Base-by-base conservation (phyloP, 2,797 vertebrate genomes). In the Poeciliopsis presidionis region DNA sequence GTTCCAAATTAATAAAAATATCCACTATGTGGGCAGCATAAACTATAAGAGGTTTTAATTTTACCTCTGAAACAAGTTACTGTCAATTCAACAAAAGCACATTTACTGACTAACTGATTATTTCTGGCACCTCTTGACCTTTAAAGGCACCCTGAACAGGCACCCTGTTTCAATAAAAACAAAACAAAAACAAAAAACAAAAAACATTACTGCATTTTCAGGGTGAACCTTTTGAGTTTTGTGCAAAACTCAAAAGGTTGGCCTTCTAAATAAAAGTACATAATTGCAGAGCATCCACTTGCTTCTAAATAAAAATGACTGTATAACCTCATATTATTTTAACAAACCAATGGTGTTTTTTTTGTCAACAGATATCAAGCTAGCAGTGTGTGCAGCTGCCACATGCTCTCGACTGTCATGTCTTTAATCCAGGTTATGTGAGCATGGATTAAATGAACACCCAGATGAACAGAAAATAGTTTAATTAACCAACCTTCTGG, bases 341-440 rank as follows among this genome's bases (percentile, higher is more conserved):
- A 43, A 41, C 18, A 41, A 25, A 13, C 3, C 65, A 43, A 14
- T 43, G 36, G 36, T 30, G 30, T 1, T 22, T 25, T 25, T 8
- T 65, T 36, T 63, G 7, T 25, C 63, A 67, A 11, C 22, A 39
- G 9, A 67, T 22, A 7, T n/a, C 11, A 69, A 69, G 25, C 9
- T 43, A 7, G 7, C 20, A 45, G 67, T 16, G 36, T 70, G 41
- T 43, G 39, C 9, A 70, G 67, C 22, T n/a, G 25, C 41, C 22
- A 70, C 25, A 41, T 41, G 9, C 9, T 13, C 20, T 20, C 36
- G 13, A 22, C 4, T 41, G 20, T 25, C 61, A 22, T 41, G 9
- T 25, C 67, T 16, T 70, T 45, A 70, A 70, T 70, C 67, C 41
- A 45, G 39, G 41, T 70, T 14, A 70, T 70, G 45, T 70, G 11